Conservation (phyloP, 2,113 vertebrate genomes). For the Fulica atra region DNA sequence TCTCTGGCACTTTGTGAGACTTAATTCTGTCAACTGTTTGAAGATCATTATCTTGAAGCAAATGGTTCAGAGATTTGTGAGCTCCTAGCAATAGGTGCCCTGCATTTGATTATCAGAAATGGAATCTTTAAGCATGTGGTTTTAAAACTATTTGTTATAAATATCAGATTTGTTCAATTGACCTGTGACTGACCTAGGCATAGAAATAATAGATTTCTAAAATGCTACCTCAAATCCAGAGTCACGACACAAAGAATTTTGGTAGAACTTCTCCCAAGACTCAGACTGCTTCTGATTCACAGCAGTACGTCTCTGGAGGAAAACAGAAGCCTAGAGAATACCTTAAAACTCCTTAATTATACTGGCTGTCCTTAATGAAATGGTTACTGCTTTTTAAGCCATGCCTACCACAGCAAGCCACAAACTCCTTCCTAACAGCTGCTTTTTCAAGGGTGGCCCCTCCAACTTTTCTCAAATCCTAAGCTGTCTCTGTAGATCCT, state of each 20-base stretch:
- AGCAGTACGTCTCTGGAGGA: not conserved
- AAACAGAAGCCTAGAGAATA: not conserved
- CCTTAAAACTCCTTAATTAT: not conserved
- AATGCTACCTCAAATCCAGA: not conserved
- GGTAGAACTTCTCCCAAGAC: not conserved
- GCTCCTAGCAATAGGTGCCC: not conserved
- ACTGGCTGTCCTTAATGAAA: not conserved
- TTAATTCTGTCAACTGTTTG: not conserved
- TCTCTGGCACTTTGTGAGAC: not conserved
- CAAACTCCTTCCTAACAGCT: not conserved
- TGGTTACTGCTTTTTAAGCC: not conserved
- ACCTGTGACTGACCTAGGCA: not conserved
- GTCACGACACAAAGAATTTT: not conserved
- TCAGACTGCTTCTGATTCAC: not conserved
- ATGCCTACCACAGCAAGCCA: not conserved
- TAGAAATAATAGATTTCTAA: not conserved
- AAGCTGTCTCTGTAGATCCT: not conserved
- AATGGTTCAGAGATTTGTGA: not conserved
- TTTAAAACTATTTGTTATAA: not conserved
- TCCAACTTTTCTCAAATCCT: not conserved
- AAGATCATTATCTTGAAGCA: not conserved
- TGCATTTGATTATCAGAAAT: not conserved
- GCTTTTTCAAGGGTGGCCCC: not conserved
- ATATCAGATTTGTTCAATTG: not conserved
- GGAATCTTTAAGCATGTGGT: not conserved